These are phyloP conservation scores for Montipora foliosa DNA, from an alignment of 64 coral and sea anemone genomes.

Conservation along the genomic window DNA sequence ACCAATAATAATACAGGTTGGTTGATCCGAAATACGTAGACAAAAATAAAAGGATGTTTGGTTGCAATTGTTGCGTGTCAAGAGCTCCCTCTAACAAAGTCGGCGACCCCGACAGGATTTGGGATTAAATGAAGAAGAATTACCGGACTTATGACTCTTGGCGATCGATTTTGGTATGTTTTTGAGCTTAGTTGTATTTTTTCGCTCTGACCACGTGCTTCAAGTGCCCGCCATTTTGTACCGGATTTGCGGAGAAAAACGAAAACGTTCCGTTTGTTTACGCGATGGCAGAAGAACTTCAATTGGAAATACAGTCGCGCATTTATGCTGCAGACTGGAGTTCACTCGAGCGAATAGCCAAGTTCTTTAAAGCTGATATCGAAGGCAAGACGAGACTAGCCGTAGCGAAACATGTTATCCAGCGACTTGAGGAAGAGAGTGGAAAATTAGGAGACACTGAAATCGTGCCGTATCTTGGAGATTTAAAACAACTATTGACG, in stretches of 20 bases:
- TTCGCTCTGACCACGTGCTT: background rate
- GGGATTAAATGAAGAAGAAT: no score
- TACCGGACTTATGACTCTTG: background rate
- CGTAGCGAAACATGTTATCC: background rate
- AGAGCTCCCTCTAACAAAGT: background rate
- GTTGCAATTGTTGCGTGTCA: no score
- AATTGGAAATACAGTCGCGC: constrained; percentile 50
- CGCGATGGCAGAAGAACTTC: constrained; percentile 30
- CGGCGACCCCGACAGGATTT: constrained; percentile 7
- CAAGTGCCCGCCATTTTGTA: constrained; percentile 1
- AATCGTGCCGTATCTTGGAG: constrained; percentile 45
- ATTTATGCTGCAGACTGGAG: background rate
- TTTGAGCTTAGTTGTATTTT: background rate
- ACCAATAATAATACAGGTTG: no score
- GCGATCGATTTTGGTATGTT: constrained; percentile 2
- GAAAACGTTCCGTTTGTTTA: background rate
- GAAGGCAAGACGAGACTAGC: constrained; percentile 31
- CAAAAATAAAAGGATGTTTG: no score
- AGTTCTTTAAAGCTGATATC: constrained; percentile 45
- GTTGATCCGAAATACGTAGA: no score
- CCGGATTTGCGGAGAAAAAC: background rate
- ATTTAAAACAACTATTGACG: constrained; percentile 14
- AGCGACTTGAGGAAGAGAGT: constrained; percentile 6
- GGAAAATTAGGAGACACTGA: background rate
- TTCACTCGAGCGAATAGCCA: background rate